Base-by-base conservation (phyloP, 2,797 vertebrate genomes). In the Pangasius krempfi region DNA sequence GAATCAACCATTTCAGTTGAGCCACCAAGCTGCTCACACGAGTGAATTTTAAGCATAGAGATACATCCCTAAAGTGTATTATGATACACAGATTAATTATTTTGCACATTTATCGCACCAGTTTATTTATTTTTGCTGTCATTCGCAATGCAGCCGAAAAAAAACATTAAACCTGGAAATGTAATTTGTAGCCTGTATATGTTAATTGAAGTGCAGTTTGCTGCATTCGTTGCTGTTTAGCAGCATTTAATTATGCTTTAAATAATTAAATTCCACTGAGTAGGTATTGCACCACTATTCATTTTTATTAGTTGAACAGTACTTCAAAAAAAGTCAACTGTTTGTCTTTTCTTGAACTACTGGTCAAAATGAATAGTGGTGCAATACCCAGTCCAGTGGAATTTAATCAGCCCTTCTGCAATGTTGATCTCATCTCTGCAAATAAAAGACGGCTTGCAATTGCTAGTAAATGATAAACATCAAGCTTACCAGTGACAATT, bases 401-500 rank as follows among this genome's bases (percentile, higher is more conserved):
- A 60, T 37, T 25, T 18, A 10, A 33, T 40, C 79, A 22, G n/a
- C 54, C 14, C 9, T 80, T 58, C 18, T 37, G 20, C 30, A 40
- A 80, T 1, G 8, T 27, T 30, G 0, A 75, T 7, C 20, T 78
- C 20, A 66, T 87, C 60, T n/a, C 60, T 79, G 25, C 12, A 62
- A 14, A 82, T 40, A 22, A 27, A 62, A 82, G 9, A 62, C 54
- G 4, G 1, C 16, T 4, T 16, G 13, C 6, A 3, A 37, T 30
- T 27, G 33, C 8, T 27, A 27, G 12, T 56, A 82, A 72, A 54
- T 14, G 16, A 70, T 56, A 80, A 54, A 85, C 8, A 33, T 2
- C 16, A 12, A 44, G 75, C 92, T 92, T 91, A 98, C 99, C 98
- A 0, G 98, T 99, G 76, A 99, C 98, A 0, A 99, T 96, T 91